Percentiles rank a stretch among this genome's conserved stretches.
Evolutionary conservation across 2,797 vertebrate genomes (phyloP).

Genomic region (Tapirus indicus): DNA sequence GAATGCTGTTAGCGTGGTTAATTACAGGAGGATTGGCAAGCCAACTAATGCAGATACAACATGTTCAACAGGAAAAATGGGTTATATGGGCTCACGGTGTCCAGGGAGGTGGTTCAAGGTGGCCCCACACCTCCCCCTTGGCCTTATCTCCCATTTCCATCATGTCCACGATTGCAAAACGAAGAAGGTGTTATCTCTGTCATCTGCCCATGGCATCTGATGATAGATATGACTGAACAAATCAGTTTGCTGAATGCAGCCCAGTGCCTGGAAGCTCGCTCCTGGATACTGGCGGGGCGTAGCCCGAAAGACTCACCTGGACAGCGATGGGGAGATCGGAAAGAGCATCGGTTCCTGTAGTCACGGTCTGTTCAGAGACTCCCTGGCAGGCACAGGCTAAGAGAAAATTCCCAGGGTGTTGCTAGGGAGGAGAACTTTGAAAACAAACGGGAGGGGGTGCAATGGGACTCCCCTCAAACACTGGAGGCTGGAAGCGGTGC

Average conservation of each 20-base stretch:
- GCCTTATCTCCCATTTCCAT: constrained; percentile 80
- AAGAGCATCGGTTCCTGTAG: constrained; percentile 80
- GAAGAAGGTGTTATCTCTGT: constrained; percentile 75
- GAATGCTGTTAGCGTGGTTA: constrained; percentile 81
- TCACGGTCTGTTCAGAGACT: constrained; percentile 84
- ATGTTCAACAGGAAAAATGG: constrained; percentile 85
- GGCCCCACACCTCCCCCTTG: constrained; percentile 73
- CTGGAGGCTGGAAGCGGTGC: fast-evolving
- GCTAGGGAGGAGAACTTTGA: constrained; percentile 68
- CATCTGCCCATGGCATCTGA: constrained; percentile 83
- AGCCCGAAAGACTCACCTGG: constrained; percentile 61
- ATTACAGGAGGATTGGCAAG: constrained; percentile 80
- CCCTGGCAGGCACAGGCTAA: constrained; percentile 84
- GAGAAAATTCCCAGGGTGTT: constrained; percentile 84
- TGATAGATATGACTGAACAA: constrained; percentile 60
- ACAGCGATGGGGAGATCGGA: constrained; percentile 72
- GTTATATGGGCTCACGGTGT: constrained; percentile 75
- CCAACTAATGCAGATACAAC: constrained; percentile 77
- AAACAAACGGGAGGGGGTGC: constrained; percentile 57
- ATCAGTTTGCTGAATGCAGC: constrained; percentile 69
- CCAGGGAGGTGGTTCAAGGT: neutral
- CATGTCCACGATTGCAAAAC: constrained; percentile 79
- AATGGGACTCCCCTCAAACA: fast-evolving
- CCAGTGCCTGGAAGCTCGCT: constrained; percentile 57
- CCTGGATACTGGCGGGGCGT: constrained; percentile 42